Base-by-base conservation (phyloP, 2,113 vertebrate genomes). In the Halcyon malimbica region DNA sequence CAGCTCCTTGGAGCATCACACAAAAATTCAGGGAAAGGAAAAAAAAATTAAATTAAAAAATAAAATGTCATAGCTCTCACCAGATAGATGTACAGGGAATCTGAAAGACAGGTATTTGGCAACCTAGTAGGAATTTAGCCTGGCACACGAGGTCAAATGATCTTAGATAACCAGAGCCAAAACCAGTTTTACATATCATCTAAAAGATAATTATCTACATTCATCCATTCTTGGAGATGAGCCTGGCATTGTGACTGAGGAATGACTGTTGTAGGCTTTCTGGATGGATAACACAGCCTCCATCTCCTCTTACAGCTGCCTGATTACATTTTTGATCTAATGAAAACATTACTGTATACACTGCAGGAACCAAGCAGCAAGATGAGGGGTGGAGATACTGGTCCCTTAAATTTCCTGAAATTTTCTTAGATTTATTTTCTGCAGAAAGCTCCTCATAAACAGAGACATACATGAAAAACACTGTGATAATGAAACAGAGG, bases 61-160 rank as follows among this genome's bases (percentile, higher is more conserved):
- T 3, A 33, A 50, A 74, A 24, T 16, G 3, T 17, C 44, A 54
- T 73, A 31, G 1, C 1, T 86, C 8, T 80, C 42, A 83, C 62
- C 71, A 94, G 59, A 89, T 95, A 94, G 59, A 89, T 95, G 23
- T 24, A 59, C 26, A 25, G 29, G 14, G 37, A 92, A 91, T 69
- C 37, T 82, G 29, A 57, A 74, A 96, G 44, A 60, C 53, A 83
- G 37, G 51, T 2, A 54, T 91, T 48, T 71, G 92, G 90, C 73
- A 84, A 33, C 3, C 6, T 39, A 60, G 76, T 88, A 62, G 37
- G 21, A 96, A 95, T 75, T 96, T 90, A 91, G 26, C 37, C 75
- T 84, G 28, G 48, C 20, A 94, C 29, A 25, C 13, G 39, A 80
- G 60, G 51, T 78, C 85, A 93, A 94, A 92, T 80, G 24, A 39